phyloP scores from a whole-genome alignment of 2,797 vertebrate genomes.

The Lycodopsis pacificus region DNA sequence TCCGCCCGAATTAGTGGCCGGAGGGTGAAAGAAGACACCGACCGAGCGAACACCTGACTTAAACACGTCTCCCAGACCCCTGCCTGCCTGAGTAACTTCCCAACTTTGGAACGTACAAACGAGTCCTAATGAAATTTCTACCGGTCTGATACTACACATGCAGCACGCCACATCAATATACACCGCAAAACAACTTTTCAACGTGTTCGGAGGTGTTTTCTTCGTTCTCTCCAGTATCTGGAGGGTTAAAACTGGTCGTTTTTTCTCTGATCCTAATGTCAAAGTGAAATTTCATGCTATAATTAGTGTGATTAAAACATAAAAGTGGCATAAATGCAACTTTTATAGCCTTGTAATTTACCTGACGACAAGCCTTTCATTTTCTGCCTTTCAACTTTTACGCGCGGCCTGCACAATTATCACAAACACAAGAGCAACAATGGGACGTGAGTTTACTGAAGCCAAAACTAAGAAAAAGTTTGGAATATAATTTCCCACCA shows the following conservation, averaged over 20 bases:
- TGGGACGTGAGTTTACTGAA: not conserved
- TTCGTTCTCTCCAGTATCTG: not conserved
- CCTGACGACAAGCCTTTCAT: constrained; percentile 56
- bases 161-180: constrained; percentile 29
- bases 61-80: constrained; percentile 51
- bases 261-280: constrained; percentile 36
- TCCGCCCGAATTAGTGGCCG: constrained; percentile 81
- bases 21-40: constrained; percentile 84
- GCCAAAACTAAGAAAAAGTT: not conserved
- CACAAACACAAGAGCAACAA: constrained; percentile 27
- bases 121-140: constrained; percentile 47
- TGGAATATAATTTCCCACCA: not conserved
- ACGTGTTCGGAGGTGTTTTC: constrained; percentile 34
- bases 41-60: constrained; percentile 73
- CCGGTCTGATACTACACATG: constrained; percentile 5
- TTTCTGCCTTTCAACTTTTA: constrained; percentile 57
- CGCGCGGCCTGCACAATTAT: constrained; percentile 17
- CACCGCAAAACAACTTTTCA: constrained; percentile 38
- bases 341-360: constrained; percentile 68
- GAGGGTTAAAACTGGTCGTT: constrained; percentile 4
- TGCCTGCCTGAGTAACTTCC: constrained; percentile 40
- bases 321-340: constrained; percentile 52
- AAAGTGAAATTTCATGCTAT: constrained; percentile 42
- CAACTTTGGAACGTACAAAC: constrained; percentile 58
- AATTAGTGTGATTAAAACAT: constrained; percentile 57